A percentile compares a stretch with the other conserved stretches of the same genome.
Conservation (phyloP, 2,797 vertebrate species). For the Xenopus petersii region DNA sequence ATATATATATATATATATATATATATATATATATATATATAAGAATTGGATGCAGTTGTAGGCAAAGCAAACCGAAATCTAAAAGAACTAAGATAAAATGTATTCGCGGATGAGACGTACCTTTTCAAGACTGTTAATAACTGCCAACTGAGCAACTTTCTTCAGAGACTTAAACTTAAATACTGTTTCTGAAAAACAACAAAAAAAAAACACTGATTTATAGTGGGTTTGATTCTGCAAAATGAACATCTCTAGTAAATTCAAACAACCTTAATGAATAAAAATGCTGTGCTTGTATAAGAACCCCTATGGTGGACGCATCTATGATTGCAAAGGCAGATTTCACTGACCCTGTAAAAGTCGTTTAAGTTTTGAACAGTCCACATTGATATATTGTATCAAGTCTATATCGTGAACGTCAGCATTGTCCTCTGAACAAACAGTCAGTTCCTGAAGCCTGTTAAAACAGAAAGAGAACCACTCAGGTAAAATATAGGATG, state of each 20-base stretch:
- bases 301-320: neutral
- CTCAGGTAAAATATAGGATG: neutral
- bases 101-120: constrained; percentile 55
- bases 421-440: constrained; percentile 94
- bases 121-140: constrained; percentile 98
- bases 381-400: constrained; percentile 96
- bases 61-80: no score
- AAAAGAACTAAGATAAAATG: no score
- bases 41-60: no score
- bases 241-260: no score
- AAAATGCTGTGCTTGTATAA: no score
- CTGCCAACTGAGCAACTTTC: constrained; percentile 93
- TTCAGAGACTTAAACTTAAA: constrained; percentile 95
- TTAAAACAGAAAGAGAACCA: constrained; percentile 41
- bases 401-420: constrained; percentile 97
- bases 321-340: neutral
- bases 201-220: neutral
- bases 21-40: no score
- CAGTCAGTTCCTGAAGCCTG: constrained; percentile 92
- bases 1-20: no score
- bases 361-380: constrained; percentile 91
- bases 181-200: constrained; percentile 78
- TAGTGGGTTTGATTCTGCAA: no score
- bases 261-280: no score
- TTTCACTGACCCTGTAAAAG: constrained; percentile 82